A percentile compares a stretch with the other conserved stretches of the same genome.
Conservation (phyloP, 2,797 vertebrate species). For the Cheirogaleus major region DNA sequence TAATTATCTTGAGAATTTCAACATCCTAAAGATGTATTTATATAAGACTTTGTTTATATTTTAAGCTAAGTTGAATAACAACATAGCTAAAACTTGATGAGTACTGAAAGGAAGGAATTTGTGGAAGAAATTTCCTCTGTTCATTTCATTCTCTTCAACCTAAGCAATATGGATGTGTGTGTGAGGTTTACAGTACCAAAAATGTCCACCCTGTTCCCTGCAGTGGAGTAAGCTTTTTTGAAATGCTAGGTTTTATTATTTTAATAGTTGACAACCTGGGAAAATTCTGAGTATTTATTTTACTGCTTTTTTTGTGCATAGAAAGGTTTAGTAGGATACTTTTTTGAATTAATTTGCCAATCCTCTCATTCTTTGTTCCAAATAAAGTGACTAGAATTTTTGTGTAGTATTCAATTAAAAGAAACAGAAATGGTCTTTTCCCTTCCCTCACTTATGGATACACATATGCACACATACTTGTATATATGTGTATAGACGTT, state of each 20-base stretch:
- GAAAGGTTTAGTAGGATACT: conserved; percentile 2
- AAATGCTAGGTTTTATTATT: conserved; percentile 69
- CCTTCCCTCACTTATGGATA: background rate
- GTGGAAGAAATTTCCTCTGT: conserved; percentile 9
- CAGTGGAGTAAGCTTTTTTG: conserved; percentile 43
- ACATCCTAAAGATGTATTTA: conserved; percentile 48
- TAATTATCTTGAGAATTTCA: conserved; percentile 42
- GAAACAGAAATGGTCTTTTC: conserved; percentile 8
- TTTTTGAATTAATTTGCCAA: conserved; percentile 64
- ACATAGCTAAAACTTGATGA: conserved; percentile 14
- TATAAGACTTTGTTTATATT: conserved; percentile 49
- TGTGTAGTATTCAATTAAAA: conserved; percentile 59
- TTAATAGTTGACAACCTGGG: conserved; percentile 61
- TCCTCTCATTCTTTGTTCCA: conserved; percentile 64
- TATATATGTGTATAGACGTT: background rate
- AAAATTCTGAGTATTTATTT: conserved; percentile 80
- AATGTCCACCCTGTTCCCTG: conserved; percentile 34
- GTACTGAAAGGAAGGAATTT: conserved; percentile 26
- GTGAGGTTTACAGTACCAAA: conserved; percentile 64
- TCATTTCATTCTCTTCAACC: conserved; percentile 34
- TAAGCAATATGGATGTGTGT: conserved; percentile 64
- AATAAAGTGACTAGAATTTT: conserved; percentile 75
- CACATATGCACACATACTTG: background rate
- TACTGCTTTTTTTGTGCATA: conserved; percentile 42
- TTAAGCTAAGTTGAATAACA: conserved; percentile 42